Base-by-base conservation (phyloP, 2,113 vertebrate genomes). In the Daubentonia madagascariensis region DNA sequence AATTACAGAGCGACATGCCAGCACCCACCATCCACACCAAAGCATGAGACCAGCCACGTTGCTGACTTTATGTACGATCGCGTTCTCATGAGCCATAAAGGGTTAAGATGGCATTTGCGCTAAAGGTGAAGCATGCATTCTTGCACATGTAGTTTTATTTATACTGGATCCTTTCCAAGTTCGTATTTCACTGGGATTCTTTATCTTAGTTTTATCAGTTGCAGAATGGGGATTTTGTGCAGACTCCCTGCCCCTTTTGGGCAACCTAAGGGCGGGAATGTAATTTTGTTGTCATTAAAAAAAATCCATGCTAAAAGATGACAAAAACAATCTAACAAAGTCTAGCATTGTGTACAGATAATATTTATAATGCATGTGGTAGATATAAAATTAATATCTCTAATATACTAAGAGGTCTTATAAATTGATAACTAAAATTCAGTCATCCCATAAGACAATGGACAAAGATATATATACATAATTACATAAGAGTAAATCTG, bases 191-290 rank as follows among this genome's bases (percentile, higher is more conserved):
- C 28, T 63, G 50, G 50, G 40, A 30, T 35, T 94, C 54, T 52
- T n/a, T 35, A 80, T 78, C 35, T 95, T 92, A 59, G 70, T 68
- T 80, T 79, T 91, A 89, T 12, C 30, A 45, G 32, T 83, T 75
- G 48, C 32, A 86, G 52, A 54, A 18, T 3, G 7, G 54, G 45
- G 68, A 37, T 78, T 76, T 85, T 85, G 50, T 61, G 30, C 11
- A 32, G 63, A 48, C 92, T 75, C 17, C 13, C 11, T 67, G 2
- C 5, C 75, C 1, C 2, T 45, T 70, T 85, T 61, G 84, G 37
- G 16, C 43, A 89, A 16, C 14, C 0, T 32, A 37, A 22, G 17
- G 28, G 25, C 30, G 76, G 8, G 35, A 52, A 52, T 85, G 18
- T 91, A 67, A 75, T 80, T 75, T 85, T 10, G 5, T 59, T 85